A percentile compares a stretch with the other conserved stretches of the same genome.
These are phyloP conservation scores for Brachypodius melanocephalos DNA, from an alignment of 2,113 vertebrate genomes.

Conservation along the genomic window DNA sequence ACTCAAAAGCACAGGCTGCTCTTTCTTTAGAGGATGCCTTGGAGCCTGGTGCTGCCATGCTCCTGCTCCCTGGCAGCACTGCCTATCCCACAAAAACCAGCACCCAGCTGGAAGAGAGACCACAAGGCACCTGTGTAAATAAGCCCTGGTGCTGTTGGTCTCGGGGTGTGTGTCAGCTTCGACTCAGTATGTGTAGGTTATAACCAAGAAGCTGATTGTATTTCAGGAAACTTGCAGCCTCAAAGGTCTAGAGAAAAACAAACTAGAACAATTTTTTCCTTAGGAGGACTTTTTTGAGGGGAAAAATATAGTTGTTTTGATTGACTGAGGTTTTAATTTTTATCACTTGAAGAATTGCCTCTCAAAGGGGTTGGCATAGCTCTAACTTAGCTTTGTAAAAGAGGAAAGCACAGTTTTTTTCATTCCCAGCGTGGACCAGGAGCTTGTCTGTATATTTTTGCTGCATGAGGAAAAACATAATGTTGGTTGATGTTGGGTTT, in stretches of 20 bases:
- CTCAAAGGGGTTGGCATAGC: not conserved
- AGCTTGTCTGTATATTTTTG: not conserved
- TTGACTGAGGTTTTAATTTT: not conserved
- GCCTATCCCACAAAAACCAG: not conserved
- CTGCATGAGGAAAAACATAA: not conserved
- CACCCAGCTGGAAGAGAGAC: not conserved
- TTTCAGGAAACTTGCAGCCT: not conserved
- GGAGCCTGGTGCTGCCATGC: not conserved
- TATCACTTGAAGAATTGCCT: not conserved
- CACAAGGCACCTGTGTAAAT: not conserved
- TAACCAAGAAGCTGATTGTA: not conserved
- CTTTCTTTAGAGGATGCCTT: not conserved
- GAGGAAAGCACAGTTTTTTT: not conserved
- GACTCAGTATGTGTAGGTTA: fast-evolving
- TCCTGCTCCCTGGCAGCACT: not conserved
- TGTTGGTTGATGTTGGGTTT: not conserved
- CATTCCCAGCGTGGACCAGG: not conserved
- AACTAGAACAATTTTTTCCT: not conserved
- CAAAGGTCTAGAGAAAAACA: not conserved
- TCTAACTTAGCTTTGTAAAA: not conserved
- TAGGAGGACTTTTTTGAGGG: not conserved
- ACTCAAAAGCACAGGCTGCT: not conserved
- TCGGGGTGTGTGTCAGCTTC: not conserved
- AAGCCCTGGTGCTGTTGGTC: not conserved
- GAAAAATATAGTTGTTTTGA: not conserved